Base-by-base conservation (phyloP, 2,113 vertebrate genomes). In the Oryzias celebensis region DNA sequence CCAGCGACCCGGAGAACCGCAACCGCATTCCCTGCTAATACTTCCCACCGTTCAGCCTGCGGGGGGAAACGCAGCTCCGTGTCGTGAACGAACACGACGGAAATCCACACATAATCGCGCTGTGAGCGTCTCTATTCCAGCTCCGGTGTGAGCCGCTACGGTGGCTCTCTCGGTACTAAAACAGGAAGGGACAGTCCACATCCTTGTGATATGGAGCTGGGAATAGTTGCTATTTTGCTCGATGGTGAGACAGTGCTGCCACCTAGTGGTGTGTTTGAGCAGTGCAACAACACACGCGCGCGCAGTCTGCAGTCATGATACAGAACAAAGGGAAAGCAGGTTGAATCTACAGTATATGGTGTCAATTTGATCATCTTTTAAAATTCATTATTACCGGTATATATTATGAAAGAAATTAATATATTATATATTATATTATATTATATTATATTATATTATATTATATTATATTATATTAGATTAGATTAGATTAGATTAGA, bases 111-210 rank as follows among this genome's bases (percentile, higher is more conserved):
- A 91, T 92, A 81, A 82, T 91, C 82, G 83, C 87, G 87, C 62
- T 70, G 23, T 49, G 72, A 64, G 78, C 44, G 84, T 68, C 83
- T 64, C 79, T 85, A 65, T 81, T 87, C 85, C 85, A 83, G 85
- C 89, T 89, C 87, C 83, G 58, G 73, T 85, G 85, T 68, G 88
- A 69, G 81, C 79, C 82, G 81, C 62, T 85, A 85, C 88, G 87
- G 90, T 80, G 88, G 86, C 89, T 87, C 88, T 82, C 68, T 88
- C 87, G 80, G 88, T 74, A 83, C 87, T 89, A 84, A 91, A 92
- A 92, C 93, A 93, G 93, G 93, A 93, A 94, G 92, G 91, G 90
- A 92, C 90, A 83, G 87, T 86, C 84, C 90, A 84, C 89, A 90
- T 92, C 90, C 89, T 85, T 87, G 81, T 62, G 71, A 83, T 88